Evolutionary conservation across 2,888 invertebrate species (phyloP).

Genomic region (Lochmaea crataegi): DNA sequence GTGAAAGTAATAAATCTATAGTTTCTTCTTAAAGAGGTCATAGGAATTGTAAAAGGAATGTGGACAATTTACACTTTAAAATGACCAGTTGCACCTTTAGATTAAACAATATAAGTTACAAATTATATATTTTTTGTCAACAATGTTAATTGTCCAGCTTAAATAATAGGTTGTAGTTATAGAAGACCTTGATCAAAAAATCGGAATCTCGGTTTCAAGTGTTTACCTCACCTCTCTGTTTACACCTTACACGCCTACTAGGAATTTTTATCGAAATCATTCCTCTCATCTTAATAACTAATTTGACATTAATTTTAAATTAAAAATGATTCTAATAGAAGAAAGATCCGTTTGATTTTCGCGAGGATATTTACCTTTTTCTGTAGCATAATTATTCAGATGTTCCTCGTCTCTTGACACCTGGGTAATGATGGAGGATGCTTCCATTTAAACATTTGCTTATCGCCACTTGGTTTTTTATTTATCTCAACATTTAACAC

Average conservation of each 20-base stretch:
- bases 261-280: constrained; percentile 24
- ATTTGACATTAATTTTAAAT: constrained; percentile 9
- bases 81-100: constrained; percentile 35
- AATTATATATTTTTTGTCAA: constrained; percentile 26
- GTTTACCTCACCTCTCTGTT: constrained; percentile 43
- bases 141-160: constrained; percentile 17
- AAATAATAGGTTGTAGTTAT: constrained; percentile 22
- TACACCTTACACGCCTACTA: constrained; percentile 60
- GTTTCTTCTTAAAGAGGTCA: constrained; percentile 58
- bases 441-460: constrained; percentile 91
- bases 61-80: constrained; percentile 52
- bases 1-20: constrained; percentile 53
- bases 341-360: constrained; percentile 10
- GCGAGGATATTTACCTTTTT: constrained; percentile 81
- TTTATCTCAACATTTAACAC: constrained; percentile 32
- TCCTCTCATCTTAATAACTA: background rate
- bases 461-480: constrained; percentile 30
- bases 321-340: background rate
- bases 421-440: constrained; percentile 98
- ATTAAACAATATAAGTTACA: constrained; percentile 27
- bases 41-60: constrained; percentile 56
- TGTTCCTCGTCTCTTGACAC: constrained; percentile 98
- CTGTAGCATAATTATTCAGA: constrained; percentile 90
- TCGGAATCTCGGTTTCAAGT: constrained; percentile 33
- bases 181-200: constrained; percentile 30